Conservation (phyloP, 1,140 invertebrate species). For the Drosophila ercepeae region DNA sequence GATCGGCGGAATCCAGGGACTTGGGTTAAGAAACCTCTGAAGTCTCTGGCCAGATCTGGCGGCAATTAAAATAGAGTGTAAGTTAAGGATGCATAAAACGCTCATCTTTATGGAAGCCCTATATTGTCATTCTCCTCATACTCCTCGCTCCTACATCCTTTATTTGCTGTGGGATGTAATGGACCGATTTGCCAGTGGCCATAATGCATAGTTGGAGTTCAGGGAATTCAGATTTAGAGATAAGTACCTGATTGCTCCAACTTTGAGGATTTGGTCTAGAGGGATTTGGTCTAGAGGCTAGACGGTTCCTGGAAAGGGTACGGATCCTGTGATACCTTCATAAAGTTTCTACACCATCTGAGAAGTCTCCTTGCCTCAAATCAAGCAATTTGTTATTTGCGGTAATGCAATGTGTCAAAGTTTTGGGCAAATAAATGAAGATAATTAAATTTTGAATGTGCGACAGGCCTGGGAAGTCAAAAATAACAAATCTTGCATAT, state of each 20-base stretch:
- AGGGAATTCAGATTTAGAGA: slow-evolving; percentile 35
- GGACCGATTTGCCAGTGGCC: slow-evolving; percentile 36
- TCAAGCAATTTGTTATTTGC: background rate
- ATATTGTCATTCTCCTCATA: slow-evolving; percentile 29
- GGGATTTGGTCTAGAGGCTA: no score
- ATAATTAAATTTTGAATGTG: slow-evolving; percentile 63
- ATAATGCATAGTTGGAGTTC: slow-evolving; percentile 41
- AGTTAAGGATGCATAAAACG: slow-evolving; percentile 82
- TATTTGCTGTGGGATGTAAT: slow-evolving; percentile 25
- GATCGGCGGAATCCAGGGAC: slow-evolving; percentile 34
- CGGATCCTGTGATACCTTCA: background rate
- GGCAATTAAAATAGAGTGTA: slow-evolving; percentile 83
- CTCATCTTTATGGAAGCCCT: slow-evolving; percentile 70
- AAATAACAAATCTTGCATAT: slow-evolving; percentile 78
- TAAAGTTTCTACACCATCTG: background rate
- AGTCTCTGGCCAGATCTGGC: slow-evolving; percentile 47
- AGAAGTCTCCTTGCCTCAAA: background rate
- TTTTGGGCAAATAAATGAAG: slow-evolving; percentile 51
- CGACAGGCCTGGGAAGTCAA: slow-evolving; percentile 28
- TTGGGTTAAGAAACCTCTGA: slow-evolving; percentile 17
- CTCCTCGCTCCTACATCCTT: background rate
- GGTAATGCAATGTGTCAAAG: slow-evolving; percentile 53
- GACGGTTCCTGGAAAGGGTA: background rate
- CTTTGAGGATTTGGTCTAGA: background rate
- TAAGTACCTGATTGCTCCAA: slow-evolving; percentile 36